A percentile compares a stretch with the other conserved stretches of the same genome.
These are phyloP conservation scores for Lepilemur septentrionalis DNA, from an alignment of 2,797 vertebrate genomes.

Conservation along the genomic window DNA sequence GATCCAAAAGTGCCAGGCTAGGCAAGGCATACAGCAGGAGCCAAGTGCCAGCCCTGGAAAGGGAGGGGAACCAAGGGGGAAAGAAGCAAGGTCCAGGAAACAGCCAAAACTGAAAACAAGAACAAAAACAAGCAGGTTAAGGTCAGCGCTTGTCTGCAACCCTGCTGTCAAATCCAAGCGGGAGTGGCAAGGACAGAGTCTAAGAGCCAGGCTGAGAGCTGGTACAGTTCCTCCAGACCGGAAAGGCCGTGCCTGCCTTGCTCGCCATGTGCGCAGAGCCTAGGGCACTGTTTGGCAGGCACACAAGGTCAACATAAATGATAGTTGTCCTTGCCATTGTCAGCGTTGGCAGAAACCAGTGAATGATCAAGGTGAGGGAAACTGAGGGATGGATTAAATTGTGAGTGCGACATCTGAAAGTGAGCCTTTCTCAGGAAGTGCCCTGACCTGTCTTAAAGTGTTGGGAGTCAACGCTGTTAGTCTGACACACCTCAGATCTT, in stretches of 20 bases:
- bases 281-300: neutral
- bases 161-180: neutral
- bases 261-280: neutral
- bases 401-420: neutral
- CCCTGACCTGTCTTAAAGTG: accelerated
- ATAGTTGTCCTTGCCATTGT: neutral
- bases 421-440: neutral
- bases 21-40: neutral
- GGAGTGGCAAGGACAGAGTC: neutral
- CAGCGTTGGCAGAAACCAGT: neutral
- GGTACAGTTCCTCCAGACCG: neutral
- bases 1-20: neutral
- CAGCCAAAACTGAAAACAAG: neutral
- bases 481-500: neutral
- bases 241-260: neutral
- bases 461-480: neutral
- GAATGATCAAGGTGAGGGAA: neutral
- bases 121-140: neutral
- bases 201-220: neutral
- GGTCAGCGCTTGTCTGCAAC: neutral
- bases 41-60: neutral
- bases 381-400: accelerated
- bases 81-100: neutral
- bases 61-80: neutral
- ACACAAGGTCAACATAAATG: neutral